A percentile compares a stretch with the other conserved stretches of the same genome.
phyloP scores from a whole-genome alignment of 2,797 vertebrate species.

The Mycteria americana region DNA sequence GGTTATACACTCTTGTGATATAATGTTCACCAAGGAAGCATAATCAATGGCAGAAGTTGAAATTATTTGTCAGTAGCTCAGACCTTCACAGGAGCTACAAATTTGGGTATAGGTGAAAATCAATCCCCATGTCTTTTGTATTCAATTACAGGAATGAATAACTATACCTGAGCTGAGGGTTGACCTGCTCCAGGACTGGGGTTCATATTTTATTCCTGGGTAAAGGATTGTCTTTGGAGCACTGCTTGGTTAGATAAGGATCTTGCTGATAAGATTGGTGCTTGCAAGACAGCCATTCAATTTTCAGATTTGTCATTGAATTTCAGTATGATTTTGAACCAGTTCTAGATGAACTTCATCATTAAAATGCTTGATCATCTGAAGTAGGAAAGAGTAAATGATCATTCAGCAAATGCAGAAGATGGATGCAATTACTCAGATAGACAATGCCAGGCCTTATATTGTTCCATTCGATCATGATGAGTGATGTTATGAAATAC shows the following conservation, averaged over 20 bases:
- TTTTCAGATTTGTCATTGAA: not conserved
- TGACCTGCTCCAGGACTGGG: not conserved
- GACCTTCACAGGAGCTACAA: not conserved
- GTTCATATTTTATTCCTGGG: not conserved
- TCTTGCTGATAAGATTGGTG: not conserved
- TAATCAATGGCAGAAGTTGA: not conserved
- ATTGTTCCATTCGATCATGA: not conserved
- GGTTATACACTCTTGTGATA: not conserved
- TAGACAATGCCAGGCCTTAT: not conserved
- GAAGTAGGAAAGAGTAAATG: not conserved
- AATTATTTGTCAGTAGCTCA: not conserved
- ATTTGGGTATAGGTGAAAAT: not conserved
- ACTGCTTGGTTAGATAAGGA: not conserved
- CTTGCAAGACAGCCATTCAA: not conserved
- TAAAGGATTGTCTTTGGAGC: not conserved
- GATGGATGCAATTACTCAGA: not conserved
- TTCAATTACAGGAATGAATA: not conserved
- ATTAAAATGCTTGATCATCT: not conserved
- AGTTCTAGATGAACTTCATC: not conserved
- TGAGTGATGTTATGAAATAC: not conserved
- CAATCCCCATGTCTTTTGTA: not conserved
- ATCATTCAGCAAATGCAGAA: not conserved
- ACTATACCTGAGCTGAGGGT: not conserved
- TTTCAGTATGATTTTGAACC: not conserved
- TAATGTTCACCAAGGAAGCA: not conserved